Base-by-base conservation (phyloP, 2,888 invertebrate species). In the Acronicta psi region DNA sequence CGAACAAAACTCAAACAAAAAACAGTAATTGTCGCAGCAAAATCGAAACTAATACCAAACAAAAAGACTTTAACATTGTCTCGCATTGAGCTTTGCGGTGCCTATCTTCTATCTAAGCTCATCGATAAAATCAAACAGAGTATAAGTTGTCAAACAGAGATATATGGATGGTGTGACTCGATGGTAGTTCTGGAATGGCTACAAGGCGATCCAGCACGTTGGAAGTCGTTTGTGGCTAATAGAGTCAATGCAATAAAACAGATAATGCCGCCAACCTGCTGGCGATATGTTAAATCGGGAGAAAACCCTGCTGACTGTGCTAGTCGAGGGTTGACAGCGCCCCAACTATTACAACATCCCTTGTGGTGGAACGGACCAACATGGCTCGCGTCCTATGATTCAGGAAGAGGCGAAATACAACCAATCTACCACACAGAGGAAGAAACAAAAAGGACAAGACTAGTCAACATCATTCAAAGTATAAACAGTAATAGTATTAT, bases 71-170 rank as follows among this genome's bases (percentile, higher is more conserved):
- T 51, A 36, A 36, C 52, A 25, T 13, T 34, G 7, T 34, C 34
- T 13, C 41, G 42, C 8, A 37, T 37, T 9, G 52, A 53, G n/a
- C n/a, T 53, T 14, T 38, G 44, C 29, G 44, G 53, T 2, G 53
- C 53, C 11, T 10, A 45, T 31, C 16, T 53, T 29, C 18, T 53
- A 11, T 25, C 53, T 5, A 45, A 46, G 17, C 38, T 46, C 6
- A 54, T 54, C 0, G 1, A n/a, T 10, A 54, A 45, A n/a, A 40
- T 46, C 0, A 13, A n/a, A n/a, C 20, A 25, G 8, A n/a, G 31
- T 7, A 29, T 54, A 14, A 11, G 13, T 11, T 20, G 40, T 23
- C 13, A n/a, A 11, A 0, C 29, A 11, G 40, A 54, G 20, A 46
- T 23, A 3, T 40, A 46, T 16, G 29, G 54, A 5, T 46, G 40